A percentile compares a stretch with the other conserved stretches of the same genome.
Conservation (phyloP, 2,888 invertebrate genomes). For the Argyra leucocephala region DNA sequence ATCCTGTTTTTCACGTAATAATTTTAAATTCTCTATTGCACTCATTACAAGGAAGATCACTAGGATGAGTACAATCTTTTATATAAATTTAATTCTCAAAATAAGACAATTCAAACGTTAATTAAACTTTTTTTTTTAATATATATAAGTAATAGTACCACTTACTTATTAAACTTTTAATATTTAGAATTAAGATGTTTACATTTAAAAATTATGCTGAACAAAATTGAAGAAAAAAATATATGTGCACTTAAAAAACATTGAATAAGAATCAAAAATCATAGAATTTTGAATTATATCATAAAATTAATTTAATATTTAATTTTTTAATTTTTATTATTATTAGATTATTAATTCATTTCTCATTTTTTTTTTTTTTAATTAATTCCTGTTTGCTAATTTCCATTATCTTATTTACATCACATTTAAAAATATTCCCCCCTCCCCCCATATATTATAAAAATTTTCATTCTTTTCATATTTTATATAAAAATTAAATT, state of each 20-base stretch:
- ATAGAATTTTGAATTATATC: not conserved
- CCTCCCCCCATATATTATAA: not conserved
- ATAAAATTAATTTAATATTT: not conserved
- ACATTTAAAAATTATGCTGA: not conserved
- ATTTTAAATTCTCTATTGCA: no score
- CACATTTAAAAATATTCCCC: not conserved
- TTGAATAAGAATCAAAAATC: not conserved
- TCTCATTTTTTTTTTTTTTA: not conserved
- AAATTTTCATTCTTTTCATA: not conserved
- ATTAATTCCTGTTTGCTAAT: not conserved
- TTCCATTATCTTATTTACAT: not conserved
- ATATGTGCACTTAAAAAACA: no score
- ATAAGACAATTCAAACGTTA: no score
- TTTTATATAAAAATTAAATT: no score
- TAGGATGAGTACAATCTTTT: no score
- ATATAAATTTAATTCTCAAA: no score
- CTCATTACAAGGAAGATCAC: no score
- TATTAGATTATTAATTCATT: constrained; percentile 6
- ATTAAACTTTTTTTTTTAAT: no score
- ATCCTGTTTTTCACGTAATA: no score
- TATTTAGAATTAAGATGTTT: no score
- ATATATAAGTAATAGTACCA: no score
- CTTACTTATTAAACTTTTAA: no score
- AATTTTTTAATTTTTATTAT: not conserved
- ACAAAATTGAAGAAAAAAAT: not conserved